These are phyloP conservation scores for Acholoe squamosa DNA, from an alignment of 2,888 invertebrate genomes.

Conservation along the genomic window DNA sequence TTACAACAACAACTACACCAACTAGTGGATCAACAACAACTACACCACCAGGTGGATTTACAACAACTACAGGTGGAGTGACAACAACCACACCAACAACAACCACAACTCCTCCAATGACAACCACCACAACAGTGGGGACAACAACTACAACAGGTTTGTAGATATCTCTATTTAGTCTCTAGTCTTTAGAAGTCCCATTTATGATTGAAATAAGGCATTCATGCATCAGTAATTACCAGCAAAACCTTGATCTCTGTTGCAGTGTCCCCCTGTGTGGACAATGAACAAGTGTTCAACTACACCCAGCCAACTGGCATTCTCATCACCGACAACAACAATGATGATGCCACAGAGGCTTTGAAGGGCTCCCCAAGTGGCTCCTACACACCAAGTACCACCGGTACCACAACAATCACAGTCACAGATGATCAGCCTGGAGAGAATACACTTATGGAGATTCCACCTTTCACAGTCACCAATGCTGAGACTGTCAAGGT, in stretches of 20 bases:
- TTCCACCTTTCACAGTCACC: conserved; percentile 22
- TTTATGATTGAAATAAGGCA: too few relatives aligned
- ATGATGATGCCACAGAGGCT: neutral
- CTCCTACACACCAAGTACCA: neutral
- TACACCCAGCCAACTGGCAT: conserved; percentile 1
- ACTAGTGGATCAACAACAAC: neutral
- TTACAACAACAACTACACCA: neutral
- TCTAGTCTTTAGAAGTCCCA: too few relatives aligned
- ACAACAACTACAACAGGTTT: neutral
- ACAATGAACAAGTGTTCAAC: conserved; percentile 21
- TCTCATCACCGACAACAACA: neutral
- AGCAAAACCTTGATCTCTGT: neutral
- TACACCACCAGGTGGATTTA: neutral
- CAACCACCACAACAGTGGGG: neutral
- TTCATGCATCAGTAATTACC: too few relatives aligned
- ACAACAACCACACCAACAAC: neutral
- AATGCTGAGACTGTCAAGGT: conserved; percentile 39
- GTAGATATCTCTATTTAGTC: too few relatives aligned
- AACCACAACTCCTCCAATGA: neutral
- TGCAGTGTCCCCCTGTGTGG: neutral
- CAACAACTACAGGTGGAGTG: neutral
- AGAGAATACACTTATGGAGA: conserved; percentile 31
- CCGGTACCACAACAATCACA: neutral
- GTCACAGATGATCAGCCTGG: conserved; percentile 6
- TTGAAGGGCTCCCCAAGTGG: conserved; percentile 33